Base-by-base conservation (phyloP, 2,888 invertebrate genomes). In the Campaea margaritaria region DNA sequence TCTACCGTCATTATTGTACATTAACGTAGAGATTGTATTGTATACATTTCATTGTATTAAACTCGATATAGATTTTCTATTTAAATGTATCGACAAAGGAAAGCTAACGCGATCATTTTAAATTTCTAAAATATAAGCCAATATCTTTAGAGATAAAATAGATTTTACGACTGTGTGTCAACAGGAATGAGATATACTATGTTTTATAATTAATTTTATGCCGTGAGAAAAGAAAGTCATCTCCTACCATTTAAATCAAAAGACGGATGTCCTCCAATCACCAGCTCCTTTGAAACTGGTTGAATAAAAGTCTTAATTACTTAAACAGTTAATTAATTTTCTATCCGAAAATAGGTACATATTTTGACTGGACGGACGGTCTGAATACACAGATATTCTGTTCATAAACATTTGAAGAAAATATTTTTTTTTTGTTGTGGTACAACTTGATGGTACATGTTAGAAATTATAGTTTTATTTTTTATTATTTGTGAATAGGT, bases 141-240 rank as follows among this genome's bases (percentile, higher is more conserved):
- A 8, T 28, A 4, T n/a, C 28, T 13, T 12, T 12, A 21, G 13
- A 27, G 39, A 46, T 58, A 47, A 51, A 46, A 42, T 36, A 14
- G 31, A 21, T 52, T 58, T 58, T 43, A 58, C 53, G 53, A 21
- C 21, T 42, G n/a, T 21, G 39, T 36, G n/a, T 21, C 39, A 46
- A 51, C 58, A 51, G 42, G 34, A 57, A 28, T 49, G 12, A 49
- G 11, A n/a, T 9, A 13, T 39, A 13, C 39, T 13, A 39, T n/a
- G 0, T 4, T 13, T 39, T 13, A 39, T 8, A 13, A 9, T 34
- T 36, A 39, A 12, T 27, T 50, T 42, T 38, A 14, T 16, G n/a
- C 62, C 55, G 62, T 63, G 62, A 49, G 62, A 63, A 63, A 52
- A 58, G 62, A 63, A 63, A 63, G 62, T 49, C 34, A 21, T 13